Evolutionary conservation across 2,888 invertebrate species (phyloP).

Genomic region (Pammene fasciana): DNA sequence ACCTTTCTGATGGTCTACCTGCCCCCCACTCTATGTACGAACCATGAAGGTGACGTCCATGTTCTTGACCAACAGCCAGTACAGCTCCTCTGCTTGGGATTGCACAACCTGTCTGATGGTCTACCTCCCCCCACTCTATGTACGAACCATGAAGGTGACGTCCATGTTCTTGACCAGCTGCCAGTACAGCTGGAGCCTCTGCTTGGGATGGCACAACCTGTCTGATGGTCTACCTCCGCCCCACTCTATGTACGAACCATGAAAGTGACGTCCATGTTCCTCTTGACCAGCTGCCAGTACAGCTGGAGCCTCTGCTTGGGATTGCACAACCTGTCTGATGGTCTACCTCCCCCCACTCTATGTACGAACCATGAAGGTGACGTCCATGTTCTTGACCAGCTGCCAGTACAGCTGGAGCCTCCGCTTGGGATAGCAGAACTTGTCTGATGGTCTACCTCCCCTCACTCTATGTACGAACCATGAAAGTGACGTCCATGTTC

Average conservation of each 20-base stretch:
- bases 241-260: no score
- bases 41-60: no score
- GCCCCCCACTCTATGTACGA: no score
- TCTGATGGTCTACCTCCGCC: background rate
- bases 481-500: background rate
- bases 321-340: no score
- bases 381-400: background rate
- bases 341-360: background rate
- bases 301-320: no score
- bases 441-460: background rate
- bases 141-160: background rate
- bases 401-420: background rate
- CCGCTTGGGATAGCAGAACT: background rate
- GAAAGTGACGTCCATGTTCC: no score
- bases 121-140: background rate
- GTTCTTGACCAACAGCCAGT: no score
- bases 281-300: background rate
- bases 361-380: background rate
- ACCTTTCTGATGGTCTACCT: no score
- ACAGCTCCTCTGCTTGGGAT: no score
- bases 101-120: no score
- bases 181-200: background rate
- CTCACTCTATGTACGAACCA: background rate
- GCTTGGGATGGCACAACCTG: background rate
- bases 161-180: background rate